These are phyloP conservation scores for Drosophila tani DNA, from an alignment of 1,140 invertebrate genomes.

Conservation along the genomic window DNA sequence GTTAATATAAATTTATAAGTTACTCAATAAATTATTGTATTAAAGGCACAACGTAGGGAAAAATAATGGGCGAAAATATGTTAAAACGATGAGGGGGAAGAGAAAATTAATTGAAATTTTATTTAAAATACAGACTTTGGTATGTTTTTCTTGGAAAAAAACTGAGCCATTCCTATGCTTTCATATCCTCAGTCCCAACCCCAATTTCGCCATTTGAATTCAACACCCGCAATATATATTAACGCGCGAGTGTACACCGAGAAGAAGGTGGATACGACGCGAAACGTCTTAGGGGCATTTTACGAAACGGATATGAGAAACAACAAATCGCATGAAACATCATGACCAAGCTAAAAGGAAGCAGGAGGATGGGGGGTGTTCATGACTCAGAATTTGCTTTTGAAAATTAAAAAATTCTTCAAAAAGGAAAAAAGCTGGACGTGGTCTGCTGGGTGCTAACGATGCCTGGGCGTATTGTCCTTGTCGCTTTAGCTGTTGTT, in stretches of 20 bases:
- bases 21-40: not conserved
- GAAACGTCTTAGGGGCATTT: conserved; percentile 71
- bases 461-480: conserved; percentile 54
- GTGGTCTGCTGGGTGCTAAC: conserved; percentile 77
- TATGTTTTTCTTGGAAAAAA: conserved; percentile 61
- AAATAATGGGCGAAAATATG: not conserved
- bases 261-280: conserved; percentile 23
- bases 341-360: conserved; percentile 45
- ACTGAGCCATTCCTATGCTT: conserved; percentile 6
- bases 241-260: conserved; percentile 45
- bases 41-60: not conserved
- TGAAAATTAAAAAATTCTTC: conserved; percentile 82
- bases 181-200: conserved; percentile 3
- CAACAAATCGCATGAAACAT: conserved; percentile 68
- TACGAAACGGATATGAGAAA: conserved; percentile 81
- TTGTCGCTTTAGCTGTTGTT: conserved; percentile 64
- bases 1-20: not conserved
- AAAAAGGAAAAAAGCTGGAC: conserved; percentile 54
- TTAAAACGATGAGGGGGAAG: not conserved
- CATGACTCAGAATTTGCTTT: conserved; percentile 77
- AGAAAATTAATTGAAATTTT: conserved; percentile 70
- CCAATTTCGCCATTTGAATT: conserved; percentile 13
- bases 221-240: conserved; percentile 56
- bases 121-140: conserved; percentile 58
- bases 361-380: conserved; percentile 13